Percentiles rank a stretch among this genome's conserved stretches.
Conservation (phyloP, 2,797 vertebrate genomes). For the Myotis findleyi region DNA sequence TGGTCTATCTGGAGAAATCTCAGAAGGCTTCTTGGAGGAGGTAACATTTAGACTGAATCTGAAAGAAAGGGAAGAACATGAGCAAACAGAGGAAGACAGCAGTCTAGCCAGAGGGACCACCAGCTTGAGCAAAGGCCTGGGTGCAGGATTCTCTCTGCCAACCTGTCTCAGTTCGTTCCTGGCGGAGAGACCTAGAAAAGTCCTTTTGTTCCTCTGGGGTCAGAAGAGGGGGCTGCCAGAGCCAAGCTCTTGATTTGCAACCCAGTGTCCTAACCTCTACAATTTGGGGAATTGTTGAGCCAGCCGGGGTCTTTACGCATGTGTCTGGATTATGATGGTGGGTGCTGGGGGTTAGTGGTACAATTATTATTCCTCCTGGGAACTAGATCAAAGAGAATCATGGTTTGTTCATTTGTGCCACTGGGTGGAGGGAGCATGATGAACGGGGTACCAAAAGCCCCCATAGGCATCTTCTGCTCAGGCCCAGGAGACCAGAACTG, state of each 20-base stretch:
- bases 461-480: neutral
- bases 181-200: neutral
- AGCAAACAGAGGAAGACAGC: neutral
- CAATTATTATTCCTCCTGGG: neutral
- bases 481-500: neutral
- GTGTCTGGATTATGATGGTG: neutral
- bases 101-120: neutral
- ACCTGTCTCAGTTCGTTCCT: neutral
- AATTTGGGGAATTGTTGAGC: neutral
- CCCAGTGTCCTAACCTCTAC: neutral
- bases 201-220: neutral
- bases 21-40: slow-evolving; percentile 37
- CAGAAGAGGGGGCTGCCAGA: neutral
- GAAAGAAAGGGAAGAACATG: slow-evolving; percentile 14
- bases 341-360: neutral
- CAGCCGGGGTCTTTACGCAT: neutral
- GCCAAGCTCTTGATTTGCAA: neutral
- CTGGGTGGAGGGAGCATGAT: rapidly evolving
- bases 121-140: neutral
- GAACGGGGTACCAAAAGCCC: neutral
- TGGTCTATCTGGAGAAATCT: neutral
- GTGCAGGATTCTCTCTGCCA: neutral
- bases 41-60: neutral
- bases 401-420: neutral
- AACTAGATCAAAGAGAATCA: neutral